Evolutionary conservation across 2,113 vertebrate genomes (phyloP).

Genomic region (Rhinoderma darwinii): DNA sequence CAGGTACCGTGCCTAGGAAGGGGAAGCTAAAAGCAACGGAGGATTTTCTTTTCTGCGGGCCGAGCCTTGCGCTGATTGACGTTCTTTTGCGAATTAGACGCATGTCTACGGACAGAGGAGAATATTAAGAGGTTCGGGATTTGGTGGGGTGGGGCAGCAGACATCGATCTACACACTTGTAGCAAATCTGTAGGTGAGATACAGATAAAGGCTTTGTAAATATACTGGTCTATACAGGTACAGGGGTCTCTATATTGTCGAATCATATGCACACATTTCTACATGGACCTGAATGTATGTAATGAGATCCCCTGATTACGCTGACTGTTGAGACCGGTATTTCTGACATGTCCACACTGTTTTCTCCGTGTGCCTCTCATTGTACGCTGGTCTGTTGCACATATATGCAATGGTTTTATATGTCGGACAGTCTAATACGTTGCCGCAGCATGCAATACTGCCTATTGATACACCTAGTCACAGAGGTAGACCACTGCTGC

Average conservation of each 20-base stretch:
- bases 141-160: not conserved
- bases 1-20: slow-evolving; percentile 9
- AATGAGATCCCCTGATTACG: slow-evolving; percentile 21
- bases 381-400: slow-evolving; percentile 46
- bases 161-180: slow-evolving; percentile 5
- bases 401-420: slow-evolving; percentile 28
- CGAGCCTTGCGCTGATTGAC: not conserved
- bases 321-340: slow-evolving; percentile 28
- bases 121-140: not conserved
- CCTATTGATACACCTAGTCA: not conserved
- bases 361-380: slow-evolving; percentile 27
- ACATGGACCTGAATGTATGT: slow-evolving; percentile 43
- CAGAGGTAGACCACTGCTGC: slow-evolving; percentile 19
- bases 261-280: slow-evolving; percentile 34
- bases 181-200: slow-evolving; percentile 22
- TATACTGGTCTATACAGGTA: slow-evolving; percentile 27
- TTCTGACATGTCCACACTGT: slow-evolving; percentile 38
- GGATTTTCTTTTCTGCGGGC: not conserved
- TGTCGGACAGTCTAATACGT: slow-evolving; percentile 17
- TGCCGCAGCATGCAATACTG: slow-evolving; percentile 46
- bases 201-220: slow-evolving; percentile 35
- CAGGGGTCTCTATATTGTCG: slow-evolving; percentile 21
- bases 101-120: not conserved
- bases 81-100: not conserved
- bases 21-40: not conserved